Conservation (phyloP, 2,888 invertebrate species). For the Anthophora plumipes region DNA sequence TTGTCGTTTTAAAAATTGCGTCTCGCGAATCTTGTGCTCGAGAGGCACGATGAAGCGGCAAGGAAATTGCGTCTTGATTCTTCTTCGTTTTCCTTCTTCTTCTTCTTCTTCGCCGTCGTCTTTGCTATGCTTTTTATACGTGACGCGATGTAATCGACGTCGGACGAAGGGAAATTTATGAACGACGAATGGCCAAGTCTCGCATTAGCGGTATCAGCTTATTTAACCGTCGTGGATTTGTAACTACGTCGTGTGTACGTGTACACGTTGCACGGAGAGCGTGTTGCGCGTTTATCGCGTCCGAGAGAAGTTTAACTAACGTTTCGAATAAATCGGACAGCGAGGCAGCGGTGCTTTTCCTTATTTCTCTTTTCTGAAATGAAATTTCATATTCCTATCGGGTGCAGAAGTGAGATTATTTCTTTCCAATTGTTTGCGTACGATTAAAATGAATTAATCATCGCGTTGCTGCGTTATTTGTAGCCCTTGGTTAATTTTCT, state of each 20-base stretch:
- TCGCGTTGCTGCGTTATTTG: no score
- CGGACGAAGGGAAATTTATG: background rate
- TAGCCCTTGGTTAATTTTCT: no score
- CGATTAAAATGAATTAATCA: no score
- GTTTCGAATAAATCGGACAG: background rate
- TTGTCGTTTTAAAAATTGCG: conserved; percentile 2
- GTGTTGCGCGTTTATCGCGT: background rate
- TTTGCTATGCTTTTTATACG: no score
- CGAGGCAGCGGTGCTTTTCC: background rate
- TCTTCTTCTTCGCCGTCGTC: no score
- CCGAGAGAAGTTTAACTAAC: background rate
- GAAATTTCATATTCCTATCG: background rate
- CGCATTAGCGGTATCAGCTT: background rate
- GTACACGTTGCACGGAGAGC: background rate
- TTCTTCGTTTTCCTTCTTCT: background rate
- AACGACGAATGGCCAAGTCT: background rate
- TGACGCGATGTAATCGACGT: background rate
- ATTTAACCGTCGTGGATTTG: background rate
- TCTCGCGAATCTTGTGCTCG: background rate
- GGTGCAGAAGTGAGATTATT: no score
- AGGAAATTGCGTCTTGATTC: background rate
- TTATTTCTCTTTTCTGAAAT: background rate
- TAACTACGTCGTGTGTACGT: background rate
- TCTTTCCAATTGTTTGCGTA: no score
- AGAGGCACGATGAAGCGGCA: background rate